These are phyloP conservation scores for Cotesia vestalis DNA, from an alignment of 1,140 invertebrate species.

Conservation along the genomic window DNA sequence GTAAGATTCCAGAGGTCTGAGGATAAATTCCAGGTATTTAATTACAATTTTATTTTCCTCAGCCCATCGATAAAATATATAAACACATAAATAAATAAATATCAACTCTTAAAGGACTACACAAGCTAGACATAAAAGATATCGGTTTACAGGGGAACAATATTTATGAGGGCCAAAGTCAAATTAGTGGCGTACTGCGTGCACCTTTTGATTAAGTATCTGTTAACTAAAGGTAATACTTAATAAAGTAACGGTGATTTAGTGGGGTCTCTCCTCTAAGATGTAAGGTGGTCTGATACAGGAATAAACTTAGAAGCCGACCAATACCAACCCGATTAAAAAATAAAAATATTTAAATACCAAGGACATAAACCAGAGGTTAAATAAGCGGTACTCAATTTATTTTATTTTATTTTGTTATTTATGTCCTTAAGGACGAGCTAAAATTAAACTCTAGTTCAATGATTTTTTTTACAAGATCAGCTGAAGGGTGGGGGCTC, in stretches of 20 bases:
- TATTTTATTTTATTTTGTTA: too few relatives aligned
- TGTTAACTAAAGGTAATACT: conserved; percentile 68
- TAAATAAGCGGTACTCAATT: too few relatives aligned
- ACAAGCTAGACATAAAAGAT: conserved; percentile 32
- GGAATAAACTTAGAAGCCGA: not conserved
- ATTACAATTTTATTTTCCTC: too few relatives aligned
- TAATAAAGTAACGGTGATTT: conserved; percentile 69
- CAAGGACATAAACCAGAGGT: too few relatives aligned
- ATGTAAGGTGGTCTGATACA: conserved; percentile 28
- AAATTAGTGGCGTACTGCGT: conserved; percentile 67
- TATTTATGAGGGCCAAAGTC: conserved; percentile 68
- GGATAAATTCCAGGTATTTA: too few relatives aligned
- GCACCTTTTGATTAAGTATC: conserved; percentile 68
- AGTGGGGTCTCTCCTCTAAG: conserved; percentile 47
- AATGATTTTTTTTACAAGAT: too few relatives aligned
- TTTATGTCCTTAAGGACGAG: too few relatives aligned
- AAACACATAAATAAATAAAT: not conserved
- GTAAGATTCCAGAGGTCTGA: too few relatives aligned
- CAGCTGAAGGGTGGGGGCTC: not conserved
- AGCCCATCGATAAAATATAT: conserved; percentile 8
- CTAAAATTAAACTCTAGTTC: too few relatives aligned
- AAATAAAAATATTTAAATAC: not conserved
- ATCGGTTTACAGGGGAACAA: conserved; percentile 48
- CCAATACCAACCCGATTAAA: not conserved
- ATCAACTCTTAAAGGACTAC: not conserved